phyloP scores from a whole-genome alignment of 37 sponge, comb jelly and placozoan genomes.

The Hormiphora californensis region DNA sequence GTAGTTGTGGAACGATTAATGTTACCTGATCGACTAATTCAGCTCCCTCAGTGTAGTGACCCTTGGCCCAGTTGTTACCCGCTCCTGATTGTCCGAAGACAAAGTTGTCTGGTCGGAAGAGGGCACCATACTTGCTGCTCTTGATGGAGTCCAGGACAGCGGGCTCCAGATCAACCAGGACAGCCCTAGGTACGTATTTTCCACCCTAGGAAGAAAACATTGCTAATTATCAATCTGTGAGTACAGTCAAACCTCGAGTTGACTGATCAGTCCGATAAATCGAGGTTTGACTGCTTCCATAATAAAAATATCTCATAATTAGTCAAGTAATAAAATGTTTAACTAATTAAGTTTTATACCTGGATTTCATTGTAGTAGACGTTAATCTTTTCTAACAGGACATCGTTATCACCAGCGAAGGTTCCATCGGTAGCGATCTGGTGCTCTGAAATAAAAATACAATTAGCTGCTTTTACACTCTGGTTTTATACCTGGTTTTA shows the following conservation, averaged over 20 bases:
- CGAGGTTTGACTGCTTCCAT: background rate
- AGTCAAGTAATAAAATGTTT: background rate
- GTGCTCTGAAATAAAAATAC: slow-evolving; percentile 40
- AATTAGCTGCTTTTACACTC: no score
- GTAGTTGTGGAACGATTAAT: no score
- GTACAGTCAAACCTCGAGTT: no score
- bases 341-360: background rate
- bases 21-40: slow-evolving; percentile 34
- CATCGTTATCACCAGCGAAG: slow-evolving; percentile 11
- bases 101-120: slow-evolving; percentile 54
- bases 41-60: slow-evolving; percentile 57
- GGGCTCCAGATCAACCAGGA: slow-evolving; percentile 64
- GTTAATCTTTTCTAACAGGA: slow-evolving; percentile 53
- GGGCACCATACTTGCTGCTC: slow-evolving; percentile 8
- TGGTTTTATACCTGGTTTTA: no score
- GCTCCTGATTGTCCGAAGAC: slow-evolving; percentile 55
- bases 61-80: slow-evolving; percentile 59
- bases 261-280: no score
- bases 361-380: slow-evolving; percentile 56
- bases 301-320: background rate
- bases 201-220: slow-evolving; percentile 51
- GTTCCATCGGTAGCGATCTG: background rate
- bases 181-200: slow-evolving; percentile 65
- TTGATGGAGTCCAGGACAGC: slow-evolving; percentile 54
- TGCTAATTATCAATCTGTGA: no score